Evolutionary conservation across 1,140 invertebrate genomes (phyloP), one percentile per base, ranked within the genome.

Genomic region (Brachionus sp.): DNA sequence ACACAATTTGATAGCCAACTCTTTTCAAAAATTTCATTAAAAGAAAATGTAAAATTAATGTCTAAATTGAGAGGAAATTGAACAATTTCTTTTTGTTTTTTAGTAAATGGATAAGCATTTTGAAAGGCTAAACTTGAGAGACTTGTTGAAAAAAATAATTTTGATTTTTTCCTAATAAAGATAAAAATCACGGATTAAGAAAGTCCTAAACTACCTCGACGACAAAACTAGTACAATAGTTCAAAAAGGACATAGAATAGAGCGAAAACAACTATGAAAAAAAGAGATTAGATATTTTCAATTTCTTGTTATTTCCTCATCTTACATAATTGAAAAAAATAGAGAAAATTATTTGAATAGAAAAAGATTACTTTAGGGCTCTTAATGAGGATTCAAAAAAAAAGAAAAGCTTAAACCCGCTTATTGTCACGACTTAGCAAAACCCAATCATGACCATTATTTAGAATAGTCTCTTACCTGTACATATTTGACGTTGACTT

Each of bases 401-500:
- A 16, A 57, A 57, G 19, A 57, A 57, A 57, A 25, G 50, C 50
- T 57, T 57, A 57, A 57, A 57, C n/a, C 50, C 50, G 50, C 50
- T 57, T 57, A 57, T 57, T 57, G 50, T 57, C 50, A 57, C 50
- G 50, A 57, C n/a, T 57, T 25, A 57, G 50, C 50, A 57, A 57
- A 57, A 57, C 50, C 50, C 50, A 57, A 57, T 57, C 50, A 57
- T 57, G 50, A 57, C 50, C 50, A 57, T 57, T 57, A 57, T n/a
- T 57, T 23, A 75, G 29, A 75, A 46, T 35, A 46, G 39, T 75
- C 37, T 75, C 77, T 62, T 80, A 80, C 77, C 77, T 80, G 77
- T 80, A 80, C 77, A 80, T 80, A 64, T 80, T 80, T 25, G 77
- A 80, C 19, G 77, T 80, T 13, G 77, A 80, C 16, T 80, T 80